Percentiles rank a stretch among this genome's conserved stretches.
phyloP scores from a whole-genome alignment of 2,888 invertebrate genomes.

The Adelphocoris suturalis region DNA sequence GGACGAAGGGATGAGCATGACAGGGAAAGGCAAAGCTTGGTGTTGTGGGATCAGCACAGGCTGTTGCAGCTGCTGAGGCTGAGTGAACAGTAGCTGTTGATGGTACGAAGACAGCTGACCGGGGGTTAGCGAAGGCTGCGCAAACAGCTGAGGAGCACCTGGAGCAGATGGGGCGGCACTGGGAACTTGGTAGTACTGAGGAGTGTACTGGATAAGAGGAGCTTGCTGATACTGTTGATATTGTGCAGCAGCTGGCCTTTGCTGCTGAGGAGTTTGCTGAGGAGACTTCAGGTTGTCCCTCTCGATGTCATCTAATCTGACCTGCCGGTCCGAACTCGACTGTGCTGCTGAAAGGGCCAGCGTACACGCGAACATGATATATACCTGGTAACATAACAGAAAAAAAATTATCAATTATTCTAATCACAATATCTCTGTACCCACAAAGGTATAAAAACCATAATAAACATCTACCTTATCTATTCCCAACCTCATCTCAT shows the following conservation, averaged over 20 bases:
- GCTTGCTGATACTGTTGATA: conserved; percentile 71
- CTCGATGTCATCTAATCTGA: conserved; percentile 87
- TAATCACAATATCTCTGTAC: too few relatives aligned
- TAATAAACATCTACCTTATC: too few relatives aligned
- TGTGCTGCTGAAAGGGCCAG: conserved; percentile 59
- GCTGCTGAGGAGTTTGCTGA: conserved; percentile 62
- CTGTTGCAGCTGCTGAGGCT: conserved; percentile 70
- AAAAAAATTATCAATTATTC: neutral
- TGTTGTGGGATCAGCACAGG: conserved; percentile 71
- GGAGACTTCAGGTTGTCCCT: conserved; percentile 82
- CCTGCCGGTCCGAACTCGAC: conserved; percentile 81
- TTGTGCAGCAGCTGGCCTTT: conserved; percentile 64
- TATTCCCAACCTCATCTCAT: too few relatives aligned
- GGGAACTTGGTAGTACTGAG: conserved; percentile 59
- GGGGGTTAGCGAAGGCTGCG: conserved; percentile 34
- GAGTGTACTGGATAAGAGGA: conserved; percentile 68
- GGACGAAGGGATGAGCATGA: conserved; percentile 72
- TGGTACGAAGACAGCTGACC: conserved; percentile 57
- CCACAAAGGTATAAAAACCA: too few relatives aligned
- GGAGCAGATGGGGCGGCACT: conserved; percentile 57
- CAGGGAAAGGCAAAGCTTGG: conserved; percentile 70
- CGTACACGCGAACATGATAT: neutral
- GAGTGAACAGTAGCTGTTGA: conserved; percentile 29
- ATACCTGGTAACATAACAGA: conserved; percentile 48
- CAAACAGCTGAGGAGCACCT: conserved; percentile 48